These are phyloP conservation scores for Leucophenga montana DNA, from an alignment of 2,888 invertebrate genomes.

Conservation along the genomic window DNA sequence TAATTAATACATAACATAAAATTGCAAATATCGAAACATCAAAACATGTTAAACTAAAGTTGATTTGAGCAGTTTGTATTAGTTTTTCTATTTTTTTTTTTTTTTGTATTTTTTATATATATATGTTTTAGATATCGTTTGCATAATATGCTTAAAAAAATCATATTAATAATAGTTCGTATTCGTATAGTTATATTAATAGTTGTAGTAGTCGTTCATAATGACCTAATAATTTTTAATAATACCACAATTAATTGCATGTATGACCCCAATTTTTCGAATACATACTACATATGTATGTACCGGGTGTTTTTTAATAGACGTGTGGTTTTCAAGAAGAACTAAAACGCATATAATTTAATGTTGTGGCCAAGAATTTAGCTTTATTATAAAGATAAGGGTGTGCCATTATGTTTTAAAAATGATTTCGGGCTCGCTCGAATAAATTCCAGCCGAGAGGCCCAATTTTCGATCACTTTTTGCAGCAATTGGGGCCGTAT, in stretches of 20 bases:
- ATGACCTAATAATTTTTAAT: conserved; percentile 25
- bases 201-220: background rate
- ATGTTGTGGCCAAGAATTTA: too few species aligned
- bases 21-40: background rate
- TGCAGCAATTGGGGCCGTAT: too few species aligned
- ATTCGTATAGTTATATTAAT: background rate
- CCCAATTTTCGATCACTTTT: too few species aligned
- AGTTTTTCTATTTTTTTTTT: background rate
- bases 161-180: too few species aligned
- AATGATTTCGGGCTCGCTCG: too few species aligned
- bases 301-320: too few species aligned
- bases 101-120: background rate
- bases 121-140: background rate
- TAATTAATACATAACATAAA: conserved; percentile 10
- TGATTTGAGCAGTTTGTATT: background rate
- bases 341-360: too few species aligned
- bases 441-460: too few species aligned
- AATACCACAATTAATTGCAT: conserved; percentile 22
- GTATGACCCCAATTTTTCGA: background rate
- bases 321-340: too few species aligned
- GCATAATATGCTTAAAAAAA: conserved; percentile 5
- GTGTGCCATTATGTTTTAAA: too few species aligned
- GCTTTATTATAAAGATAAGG: too few species aligned
- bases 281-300: too few species aligned
- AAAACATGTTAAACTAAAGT: conserved; percentile 7